Evolutionary conservation across 2,888 invertebrate genomes (phyloP), one percentile per base, ranked within the genome.

Genomic region (Daptonema setosum): DNA sequence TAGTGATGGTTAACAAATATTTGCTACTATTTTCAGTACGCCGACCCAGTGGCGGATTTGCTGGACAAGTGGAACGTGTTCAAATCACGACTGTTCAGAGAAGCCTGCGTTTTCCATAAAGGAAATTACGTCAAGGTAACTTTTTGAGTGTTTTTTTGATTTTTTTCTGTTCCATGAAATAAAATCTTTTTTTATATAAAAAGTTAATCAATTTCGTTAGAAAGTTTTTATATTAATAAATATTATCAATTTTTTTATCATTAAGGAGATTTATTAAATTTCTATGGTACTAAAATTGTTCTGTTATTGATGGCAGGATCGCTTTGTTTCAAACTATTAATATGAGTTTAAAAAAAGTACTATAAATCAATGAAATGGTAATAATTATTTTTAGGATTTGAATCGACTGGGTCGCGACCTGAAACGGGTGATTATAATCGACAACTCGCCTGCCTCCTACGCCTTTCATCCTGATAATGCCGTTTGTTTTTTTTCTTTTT

Each of bases 391-490:
- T 45, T 65, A 76, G 80, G 97, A 97, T 79, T 81, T 97, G 70
- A 90, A 90, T 78, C 86, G 88, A 71, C 79, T 97, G 64, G 97
- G 97, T 60, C 80, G 97, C 63, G 90, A 93, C 76, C 78, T 99
- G 72, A 83, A 87, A 68, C 85, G 88, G 74, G 88, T 93, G 69
- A 83, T 97, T 69, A 97, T 97, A 70, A 87, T 97, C 65, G 97
- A 97, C 79, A 97, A 99, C 78, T 97, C 95, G 69, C 97, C 97
- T 68, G 93, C 93, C 70, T 91, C 91, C 64, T 97, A 99, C 76
- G 90, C 95, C 79, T 99, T 99, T 83, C 97, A 97, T 81, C 95
- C 95, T 71, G 91, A 95, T 74, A 97, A 97, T 78, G 95, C 95
- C 75, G 93, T 97, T 75, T 83, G 85, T 81, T n/a, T 45, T 8